phyloP scores from a whole-genome alignment of 2,113 vertebrate species.

The Callipepla californica region DNA sequence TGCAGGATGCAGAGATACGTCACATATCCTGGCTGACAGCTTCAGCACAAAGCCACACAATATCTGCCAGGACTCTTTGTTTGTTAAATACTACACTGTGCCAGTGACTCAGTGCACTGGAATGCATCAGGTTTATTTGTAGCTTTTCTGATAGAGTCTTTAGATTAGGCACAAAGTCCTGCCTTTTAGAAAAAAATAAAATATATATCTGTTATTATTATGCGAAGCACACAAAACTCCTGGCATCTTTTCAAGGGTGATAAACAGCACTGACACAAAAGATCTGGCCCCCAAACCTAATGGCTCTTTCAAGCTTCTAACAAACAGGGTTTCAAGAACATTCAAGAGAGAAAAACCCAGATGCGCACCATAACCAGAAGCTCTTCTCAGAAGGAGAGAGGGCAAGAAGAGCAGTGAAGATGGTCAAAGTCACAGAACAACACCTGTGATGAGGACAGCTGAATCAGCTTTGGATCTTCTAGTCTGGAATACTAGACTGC shows the following conservation, averaged over 20 bases:
- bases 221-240: not conserved
- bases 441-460: not conserved
- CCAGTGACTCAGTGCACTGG: not conserved
- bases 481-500: not conserved
- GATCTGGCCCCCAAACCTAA: not conserved
- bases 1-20: not conserved
- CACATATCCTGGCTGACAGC: not conserved
- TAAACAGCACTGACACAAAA: not conserved
- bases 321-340: not conserved
- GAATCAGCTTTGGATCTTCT: not conserved
- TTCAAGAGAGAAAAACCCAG: not conserved
- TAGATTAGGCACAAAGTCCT: not conserved
- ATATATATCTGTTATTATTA: not conserved
- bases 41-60: not conserved
- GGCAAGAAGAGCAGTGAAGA: not conserved
- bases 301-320: not conserved
- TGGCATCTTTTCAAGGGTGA: not conserved
- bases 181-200: not conserved
- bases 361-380: fast-evolving
- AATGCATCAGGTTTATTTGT: slow-evolving; percentile 12
- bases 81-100: not conserved
- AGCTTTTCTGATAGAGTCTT: slow-evolving; percentile 2
- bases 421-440: not conserved
- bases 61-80: not conserved
- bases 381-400: not conserved